Base-by-base conservation (phyloP, 1,140 invertebrate genomes). In the Sitophilus oryzae region DNA sequence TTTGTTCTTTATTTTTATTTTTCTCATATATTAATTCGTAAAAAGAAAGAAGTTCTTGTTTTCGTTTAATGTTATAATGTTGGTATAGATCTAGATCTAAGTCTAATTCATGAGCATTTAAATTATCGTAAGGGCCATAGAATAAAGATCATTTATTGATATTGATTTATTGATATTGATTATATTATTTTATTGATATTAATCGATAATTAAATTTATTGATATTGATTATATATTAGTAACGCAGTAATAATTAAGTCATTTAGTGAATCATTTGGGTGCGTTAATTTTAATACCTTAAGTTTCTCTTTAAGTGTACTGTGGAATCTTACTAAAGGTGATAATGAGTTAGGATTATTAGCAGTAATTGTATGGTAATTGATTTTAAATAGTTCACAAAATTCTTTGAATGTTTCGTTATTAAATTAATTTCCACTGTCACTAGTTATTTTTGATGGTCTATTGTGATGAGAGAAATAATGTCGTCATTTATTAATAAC, bases 351-450 rank as follows among this genome's bases (percentile, higher is more conserved):
- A 15, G 48, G 41, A 43, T 54, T 47, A 18, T 49, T 30, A 23
- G 50, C 38, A 14, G 49, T 54, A 5, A 56, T 59, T 18, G 14
- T 52, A 40, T 64, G 62, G 10, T 52, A 11, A 50, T 64, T 46
- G 9, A 62, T 60, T 10, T 60, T 53, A 36, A 48, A 44, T 35
- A 64, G 21, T 41, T 49, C 10, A 50, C 53, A 56, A 46, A 65
- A 60, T 47, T 65, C 63, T 42, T 45, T 30, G 20, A 65, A 53
- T 11, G 62, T n/a, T 30, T 55, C 23, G 44, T 63, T 63, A 14
- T 61, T 58, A 43, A 65, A 63, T 56, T 63, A 61, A 25, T 40
- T 48, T 5, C 61, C 63, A 20, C 54, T 21, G 44, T 65, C 63
- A 19, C 40, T 35, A 20, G 45, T 36, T n/a, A 65, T 52, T 45